Conservation (phyloP, 2,888 invertebrate genomes). For the Craniophora ligustri region DNA sequence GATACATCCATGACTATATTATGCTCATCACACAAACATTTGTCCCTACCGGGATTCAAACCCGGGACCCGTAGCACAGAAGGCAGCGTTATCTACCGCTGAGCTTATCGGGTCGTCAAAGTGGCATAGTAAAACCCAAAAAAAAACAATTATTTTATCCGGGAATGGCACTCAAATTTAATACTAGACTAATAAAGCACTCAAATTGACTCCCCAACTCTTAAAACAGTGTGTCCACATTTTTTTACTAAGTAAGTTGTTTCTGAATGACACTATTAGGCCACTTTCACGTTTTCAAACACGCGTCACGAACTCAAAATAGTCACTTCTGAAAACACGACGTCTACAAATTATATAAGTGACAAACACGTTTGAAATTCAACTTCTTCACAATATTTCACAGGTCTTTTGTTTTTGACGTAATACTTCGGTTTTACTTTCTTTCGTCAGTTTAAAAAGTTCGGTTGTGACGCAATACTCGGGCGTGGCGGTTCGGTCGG, state of each 20-base stretch:
- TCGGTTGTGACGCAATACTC: neutral
- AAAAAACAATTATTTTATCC: too few species aligned
- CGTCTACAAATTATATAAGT: slow-evolving; percentile 11
- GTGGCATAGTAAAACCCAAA: too few species aligned
- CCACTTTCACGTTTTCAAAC: slow-evolving; percentile 23
- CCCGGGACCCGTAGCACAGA: too few species aligned
- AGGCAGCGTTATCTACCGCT: too few species aligned
- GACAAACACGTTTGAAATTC: slow-evolving; percentile 1
- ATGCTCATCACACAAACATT: too few species aligned
- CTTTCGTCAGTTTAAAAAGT: neutral
- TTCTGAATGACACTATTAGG: neutral
- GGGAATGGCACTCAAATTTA: too few species aligned
- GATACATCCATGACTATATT: too few species aligned
- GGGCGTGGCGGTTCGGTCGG: too few species aligned
- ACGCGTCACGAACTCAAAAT: slow-evolving; percentile 4
- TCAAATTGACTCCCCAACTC: neutral
- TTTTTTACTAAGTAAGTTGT: neutral
- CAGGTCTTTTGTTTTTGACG: slow-evolving; percentile 6
- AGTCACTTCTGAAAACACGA: slow-evolving; percentile 1
- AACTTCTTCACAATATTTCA: slow-evolving; percentile 1
- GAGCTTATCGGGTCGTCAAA: too few species aligned
- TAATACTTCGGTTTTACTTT: neutral
- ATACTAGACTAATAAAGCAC: too few species aligned
- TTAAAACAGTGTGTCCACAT: neutral
- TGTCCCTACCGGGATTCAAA: too few species aligned